Base-by-base conservation (phyloP, 2,797 vertebrate species). In the Amniataba percoides region DNA sequence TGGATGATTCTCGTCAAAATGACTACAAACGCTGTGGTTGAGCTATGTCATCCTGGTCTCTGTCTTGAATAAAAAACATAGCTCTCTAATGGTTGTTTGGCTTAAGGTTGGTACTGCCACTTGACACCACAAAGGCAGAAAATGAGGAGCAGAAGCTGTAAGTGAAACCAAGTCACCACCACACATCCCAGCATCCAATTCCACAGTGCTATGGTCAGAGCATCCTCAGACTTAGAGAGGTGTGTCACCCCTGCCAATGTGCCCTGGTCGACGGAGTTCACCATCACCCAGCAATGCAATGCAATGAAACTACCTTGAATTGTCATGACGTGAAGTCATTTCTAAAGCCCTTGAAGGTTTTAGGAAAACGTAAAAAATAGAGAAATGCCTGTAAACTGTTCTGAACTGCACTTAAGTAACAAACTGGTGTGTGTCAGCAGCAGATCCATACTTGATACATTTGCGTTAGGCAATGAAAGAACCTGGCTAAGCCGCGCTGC, bases 51-150 rank as follows among this genome's bases (percentile, higher is more conserved):
- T 85, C 71, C 65, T 48, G 57, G 72, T 63, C 70, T 81, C 89
- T 84, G 80, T 90, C 66, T 87, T 84, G 83, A 87, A 88, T 80
- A 66, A 80, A 76, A 88, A 87, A 74, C 80, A 87, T 69, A 53
- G 71, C 63, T 84, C 71, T 85, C 43, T 62, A 71, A 79, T 78
- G 74, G 74, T 15, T 71, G 74, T 80, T 87, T 75, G 74, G 74
- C 62, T 88, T 53, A 61, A 73, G 68, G 77, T 72, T 81, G 74
- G 73, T 74, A 80, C 83, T 45, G 74, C 77, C 72, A 78, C 73
- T 81, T 82, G 76, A 86, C 72, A 87, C 76, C 78, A 81, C 73
- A 90, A 71, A 90, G 82, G 77, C 71, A 82, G 69, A 87, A 90
- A 89, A 92, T 82, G 79, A 88, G 61, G 67, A 88, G 79, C 81